Conservation (phyloP, 2,797 vertebrate species). For the Erpetoichthys calabaricus region DNA sequence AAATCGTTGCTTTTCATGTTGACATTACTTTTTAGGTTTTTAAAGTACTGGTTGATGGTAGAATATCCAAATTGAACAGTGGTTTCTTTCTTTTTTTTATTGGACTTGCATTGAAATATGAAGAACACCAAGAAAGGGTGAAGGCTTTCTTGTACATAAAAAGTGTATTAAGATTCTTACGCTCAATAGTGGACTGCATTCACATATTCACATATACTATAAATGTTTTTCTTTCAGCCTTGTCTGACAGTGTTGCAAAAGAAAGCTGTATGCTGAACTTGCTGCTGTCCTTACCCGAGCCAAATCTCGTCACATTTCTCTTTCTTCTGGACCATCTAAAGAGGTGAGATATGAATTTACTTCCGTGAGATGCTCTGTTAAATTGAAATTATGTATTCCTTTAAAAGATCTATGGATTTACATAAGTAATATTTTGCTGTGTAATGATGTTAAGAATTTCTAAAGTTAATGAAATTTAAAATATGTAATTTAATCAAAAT, state of each 20-base stretch:
- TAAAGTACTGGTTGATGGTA: no score
- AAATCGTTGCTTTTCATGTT: no score
- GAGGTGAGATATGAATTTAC: conserved; percentile 46
- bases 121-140: no score
- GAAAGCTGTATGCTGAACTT: conserved; percentile 90
- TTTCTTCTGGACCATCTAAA: conserved; percentile 88
- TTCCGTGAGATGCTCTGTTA: fast-evolving
- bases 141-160: no score
- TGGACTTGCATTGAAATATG: no score
- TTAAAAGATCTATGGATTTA: not conserved
- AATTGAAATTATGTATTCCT: not conserved
- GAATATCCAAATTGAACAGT: no score
- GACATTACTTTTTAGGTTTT: no score
- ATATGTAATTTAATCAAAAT: no score
- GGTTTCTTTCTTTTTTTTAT: no score
- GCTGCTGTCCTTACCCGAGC: conserved; percentile 77
- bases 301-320: conserved; percentile 83
- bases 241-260: conserved; percentile 80
- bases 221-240: conserved; percentile 38
- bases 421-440: not conserved
- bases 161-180: not conserved
- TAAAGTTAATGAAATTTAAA: no score
- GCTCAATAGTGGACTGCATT: fast-evolving
- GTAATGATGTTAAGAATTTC: no score
- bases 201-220: not conserved